Base-by-base conservation (phyloP, 2,797 vertebrate genomes). In the Euthynnus affinis region DNA sequence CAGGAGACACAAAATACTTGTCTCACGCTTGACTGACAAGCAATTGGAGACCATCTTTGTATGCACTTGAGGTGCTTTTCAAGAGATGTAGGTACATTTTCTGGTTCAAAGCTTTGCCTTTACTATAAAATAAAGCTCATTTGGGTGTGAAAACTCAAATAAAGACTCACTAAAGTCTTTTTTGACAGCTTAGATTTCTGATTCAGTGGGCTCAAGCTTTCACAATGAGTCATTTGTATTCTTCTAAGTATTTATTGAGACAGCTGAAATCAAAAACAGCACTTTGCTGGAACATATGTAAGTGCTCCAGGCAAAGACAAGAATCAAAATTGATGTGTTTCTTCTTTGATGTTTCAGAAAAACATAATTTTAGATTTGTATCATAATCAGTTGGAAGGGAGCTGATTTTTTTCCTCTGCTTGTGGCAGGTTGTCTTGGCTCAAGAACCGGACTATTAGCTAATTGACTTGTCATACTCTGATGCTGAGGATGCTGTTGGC, bases 21-120 rank as follows among this genome's bases (percentile, higher is more conserved):
- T 42, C 49, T 78, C 44, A 13, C 29, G 25, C 42, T 6, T 71
- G 63, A 48, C 56, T 71, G 74, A 71, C 20, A 59, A 67, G 62
- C 59, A 71, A 27, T 37, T 64, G 18, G 12, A 62, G 59, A 61
- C 4, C 44, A 23, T 25, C 23, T n/a, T 10, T 37, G 37, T 37
- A 37, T 12, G 37, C 55, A 32, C 25, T 62, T 59, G 12, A 68
- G 59, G 42, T 42, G 18, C 44, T 71, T 34, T 80, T 64, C 37
- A 40, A 56, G 64, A 56, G 34, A 68, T 66, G 44, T 44, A 17
- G 20, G 10, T 56, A 59, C 13, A 32, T 76, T 78, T 87, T 81
- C 44, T 74, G 63, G 59, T 58, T 87, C 56, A 80, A 61, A 82
- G 29, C 34, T 66, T 75, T 80, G 40, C 76, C 61, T 73, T 40